phyloP scores from a whole-genome alignment of 2,888 invertebrate species.

The Agriopis leucophaearia region DNA sequence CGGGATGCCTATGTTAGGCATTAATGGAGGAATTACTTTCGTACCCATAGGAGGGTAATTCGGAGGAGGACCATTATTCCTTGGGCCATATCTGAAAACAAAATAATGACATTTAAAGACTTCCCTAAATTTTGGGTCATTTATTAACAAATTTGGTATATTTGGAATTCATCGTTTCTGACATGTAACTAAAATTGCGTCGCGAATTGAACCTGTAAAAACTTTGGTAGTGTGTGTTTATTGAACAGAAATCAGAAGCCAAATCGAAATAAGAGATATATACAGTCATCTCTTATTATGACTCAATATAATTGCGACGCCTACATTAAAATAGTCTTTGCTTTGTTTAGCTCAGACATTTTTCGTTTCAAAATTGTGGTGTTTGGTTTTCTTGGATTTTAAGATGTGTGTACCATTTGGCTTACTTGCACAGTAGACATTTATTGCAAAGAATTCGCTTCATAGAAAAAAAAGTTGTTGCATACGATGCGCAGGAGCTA shows the following conservation, averaged over 20 bases:
- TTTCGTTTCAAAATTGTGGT: background rate
- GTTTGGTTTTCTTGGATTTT: background rate
- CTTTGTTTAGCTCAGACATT: background rate
- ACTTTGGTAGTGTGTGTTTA: too few species aligned
- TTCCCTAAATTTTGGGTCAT: background rate
- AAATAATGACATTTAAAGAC: constrained; percentile 37
- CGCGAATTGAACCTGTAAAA: constrained; percentile 63
- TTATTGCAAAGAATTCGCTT: background rate
- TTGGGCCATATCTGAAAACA: constrained; percentile 77
- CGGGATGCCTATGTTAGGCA: constrained; percentile 65
- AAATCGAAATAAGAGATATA: background rate
- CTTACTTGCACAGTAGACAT: background rate
- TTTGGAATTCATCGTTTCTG: background rate
- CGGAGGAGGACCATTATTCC: constrained; percentile 70
- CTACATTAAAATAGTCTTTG: background rate
- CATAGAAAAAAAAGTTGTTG: background rate
- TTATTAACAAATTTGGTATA: background rate
- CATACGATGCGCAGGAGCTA: background rate
- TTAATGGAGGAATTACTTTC: constrained; percentile 68
- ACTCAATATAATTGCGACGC: background rate
- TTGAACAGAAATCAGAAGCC: background rate
- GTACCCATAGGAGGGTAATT: constrained; percentile 69
- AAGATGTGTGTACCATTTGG: background rate
- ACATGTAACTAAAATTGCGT: constrained; percentile 50
- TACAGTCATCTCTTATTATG: background rate